A percentile compares a stretch with the other conserved stretches of the same genome.
phyloP scores from a whole-genome alignment of 2,113 vertebrate species.

The Thomomys bottae region DNA sequence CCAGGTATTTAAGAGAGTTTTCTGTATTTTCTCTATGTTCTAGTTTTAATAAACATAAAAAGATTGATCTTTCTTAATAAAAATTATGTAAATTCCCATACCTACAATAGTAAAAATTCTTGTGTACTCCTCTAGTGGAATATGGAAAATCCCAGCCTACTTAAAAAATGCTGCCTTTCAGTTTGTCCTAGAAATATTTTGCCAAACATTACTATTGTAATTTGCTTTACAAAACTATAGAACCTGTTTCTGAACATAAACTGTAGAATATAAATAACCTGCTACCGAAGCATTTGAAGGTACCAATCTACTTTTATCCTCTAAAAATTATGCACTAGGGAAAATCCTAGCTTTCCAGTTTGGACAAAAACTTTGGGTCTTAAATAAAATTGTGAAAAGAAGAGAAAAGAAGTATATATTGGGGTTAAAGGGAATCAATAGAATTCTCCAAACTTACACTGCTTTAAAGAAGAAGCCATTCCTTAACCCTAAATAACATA shows the following conservation, averaged over 20 bases:
- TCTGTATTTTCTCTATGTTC: not conserved
- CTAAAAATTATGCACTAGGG: not conserved
- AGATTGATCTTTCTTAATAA: too few relatives aligned
- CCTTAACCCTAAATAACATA: not conserved
- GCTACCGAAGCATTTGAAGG: not conserved
- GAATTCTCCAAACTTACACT: not conserved
- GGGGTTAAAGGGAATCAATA: slow-evolving; percentile 24
- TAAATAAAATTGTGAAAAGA: not conserved
- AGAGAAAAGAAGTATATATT: not conserved
- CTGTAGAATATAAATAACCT: slow-evolving; percentile 36
- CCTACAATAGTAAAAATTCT: not conserved
- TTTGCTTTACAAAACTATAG: slow-evolving; percentile 15
- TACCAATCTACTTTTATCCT: not conserved
- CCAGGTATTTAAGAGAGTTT: not conserved
- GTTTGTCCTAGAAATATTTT: not conserved
- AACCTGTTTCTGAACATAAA: not conserved
- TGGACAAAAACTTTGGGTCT: not conserved
- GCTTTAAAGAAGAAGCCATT: not conserved
- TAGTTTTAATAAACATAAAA: slow-evolving; percentile 8
- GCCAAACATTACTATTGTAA: not conserved
- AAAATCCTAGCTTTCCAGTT: not conserved
- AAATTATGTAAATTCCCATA: not conserved
- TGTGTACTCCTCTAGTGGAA: not conserved
- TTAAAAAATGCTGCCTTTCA: slow-evolving; percentile 25
- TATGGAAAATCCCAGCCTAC: not conserved